phyloP scores from a whole-genome alignment of 2,113 vertebrate species.

The Pandion haliaetus region DNA sequence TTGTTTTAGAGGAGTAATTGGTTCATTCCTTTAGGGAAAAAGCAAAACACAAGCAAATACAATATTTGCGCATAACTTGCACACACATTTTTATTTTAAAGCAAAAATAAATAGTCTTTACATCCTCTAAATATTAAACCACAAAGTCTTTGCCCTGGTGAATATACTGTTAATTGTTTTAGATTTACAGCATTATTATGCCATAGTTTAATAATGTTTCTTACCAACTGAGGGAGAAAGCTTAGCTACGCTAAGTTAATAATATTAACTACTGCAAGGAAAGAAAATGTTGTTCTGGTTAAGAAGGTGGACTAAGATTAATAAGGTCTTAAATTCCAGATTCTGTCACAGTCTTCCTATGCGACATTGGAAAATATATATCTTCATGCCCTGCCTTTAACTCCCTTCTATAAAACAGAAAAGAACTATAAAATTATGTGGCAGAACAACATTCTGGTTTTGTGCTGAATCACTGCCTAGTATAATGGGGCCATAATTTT shows the following conservation, averaged over 20 bases:
- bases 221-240: not conserved
- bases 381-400: not conserved
- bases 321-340: constrained; percentile 12
- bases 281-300: constrained; percentile 1
- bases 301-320: not conserved
- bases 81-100: not conserved
- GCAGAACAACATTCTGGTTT: not conserved
- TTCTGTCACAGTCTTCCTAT: not conserved
- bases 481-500: not conserved
- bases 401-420: not conserved
- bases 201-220: not conserved
- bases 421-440: not conserved
- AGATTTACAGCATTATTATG: not conserved
- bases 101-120: constrained; percentile 7
- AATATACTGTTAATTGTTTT: constrained; percentile 16
- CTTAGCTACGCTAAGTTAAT: constrained; percentile 4
- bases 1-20: constrained; percentile 24
- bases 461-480: constrained; percentile 7
- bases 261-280: not conserved
- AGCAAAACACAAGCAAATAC: not conserved
- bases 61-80: not conserved
- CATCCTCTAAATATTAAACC: not conserved
- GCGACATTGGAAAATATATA: not conserved
- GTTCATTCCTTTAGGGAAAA: constrained; percentile 2
- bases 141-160: not conserved